Conservation (phyloP, 2,888 invertebrate species). For the Nephrotoma appendiculata region DNA sequence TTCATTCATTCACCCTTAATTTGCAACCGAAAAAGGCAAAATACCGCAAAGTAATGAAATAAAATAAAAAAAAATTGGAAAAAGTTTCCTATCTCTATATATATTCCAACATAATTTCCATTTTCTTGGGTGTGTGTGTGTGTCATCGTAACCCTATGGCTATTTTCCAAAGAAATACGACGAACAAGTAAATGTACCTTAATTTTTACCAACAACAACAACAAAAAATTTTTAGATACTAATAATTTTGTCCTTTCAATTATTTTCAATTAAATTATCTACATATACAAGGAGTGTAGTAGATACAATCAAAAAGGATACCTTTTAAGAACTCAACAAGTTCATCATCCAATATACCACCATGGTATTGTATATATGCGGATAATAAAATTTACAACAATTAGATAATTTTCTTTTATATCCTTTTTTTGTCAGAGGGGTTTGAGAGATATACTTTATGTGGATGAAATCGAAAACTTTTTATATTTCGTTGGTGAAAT, state of each 20-base stretch:
- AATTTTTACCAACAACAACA: not conserved
- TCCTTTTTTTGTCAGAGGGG: not conserved
- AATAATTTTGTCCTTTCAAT: not conserved
- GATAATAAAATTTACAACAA: not conserved
- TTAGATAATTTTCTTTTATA: not conserved
- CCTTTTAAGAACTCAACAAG: not conserved
- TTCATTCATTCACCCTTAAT: not conserved
- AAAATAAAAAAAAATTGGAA: not conserved
- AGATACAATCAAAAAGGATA: not conserved
- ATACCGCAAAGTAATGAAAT: not conserved
- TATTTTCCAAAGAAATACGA: not conserved
- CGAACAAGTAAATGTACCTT: not conserved
- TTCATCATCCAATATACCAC: not conserved
- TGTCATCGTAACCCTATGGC: not conserved
- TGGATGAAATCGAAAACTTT: not conserved
- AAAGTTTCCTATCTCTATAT: not conserved
- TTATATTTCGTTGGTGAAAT: not conserved
- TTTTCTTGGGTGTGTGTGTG: not conserved
- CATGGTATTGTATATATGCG: not conserved
- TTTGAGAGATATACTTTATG: not conserved
- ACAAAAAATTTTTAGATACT: not conserved
- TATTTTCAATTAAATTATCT: not conserved
- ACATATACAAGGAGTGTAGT: not conserved
- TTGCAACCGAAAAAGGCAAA: not conserved
- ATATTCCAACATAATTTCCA: not conserved